These are phyloP conservation scores for Ephestia elutella DNA, from an alignment of 1,140 invertebrate genomes.

Conservation along the genomic window DNA sequence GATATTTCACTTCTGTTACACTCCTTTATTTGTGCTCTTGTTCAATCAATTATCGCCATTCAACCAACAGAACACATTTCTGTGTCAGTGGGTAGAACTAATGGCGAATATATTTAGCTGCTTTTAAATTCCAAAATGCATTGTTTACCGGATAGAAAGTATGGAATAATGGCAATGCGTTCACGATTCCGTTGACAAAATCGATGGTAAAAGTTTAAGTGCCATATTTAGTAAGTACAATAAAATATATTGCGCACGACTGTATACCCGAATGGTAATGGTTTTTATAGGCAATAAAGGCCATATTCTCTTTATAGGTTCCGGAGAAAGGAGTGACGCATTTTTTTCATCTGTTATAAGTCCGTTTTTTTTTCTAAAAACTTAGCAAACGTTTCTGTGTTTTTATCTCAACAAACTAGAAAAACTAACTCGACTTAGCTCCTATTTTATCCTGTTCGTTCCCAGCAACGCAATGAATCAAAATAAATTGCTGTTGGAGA, in stretches of 20 bases:
- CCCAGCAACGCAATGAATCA: not conserved
- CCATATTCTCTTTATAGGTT: not conserved
- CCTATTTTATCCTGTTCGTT: not conserved
- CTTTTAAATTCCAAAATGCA: conserved; percentile 8
- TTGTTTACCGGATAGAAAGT: conserved; percentile 8
- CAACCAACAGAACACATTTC: conserved; percentile 24
- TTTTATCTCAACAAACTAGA: not conserved
- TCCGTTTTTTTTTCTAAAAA: not conserved
- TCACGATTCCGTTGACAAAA: not conserved
- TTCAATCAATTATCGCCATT: conserved; percentile 37
- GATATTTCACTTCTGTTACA: not conserved
- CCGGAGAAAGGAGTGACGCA: not conserved
- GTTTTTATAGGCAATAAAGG: not conserved
- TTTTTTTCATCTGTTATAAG: too few relatives aligned
- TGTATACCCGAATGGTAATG: not conserved
- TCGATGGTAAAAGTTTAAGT: conserved; percentile 5
- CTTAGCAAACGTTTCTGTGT: not conserved
- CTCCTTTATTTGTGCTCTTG: conserved; percentile 22
- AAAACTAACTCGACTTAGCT: not conserved
- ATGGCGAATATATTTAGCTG: conserved; percentile 18
- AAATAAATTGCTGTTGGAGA: conserved; percentile 1
- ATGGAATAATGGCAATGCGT: not conserved
- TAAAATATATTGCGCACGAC: conserved; percentile 1
- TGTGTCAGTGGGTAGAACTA: conserved; percentile 35
- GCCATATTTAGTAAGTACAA: not conserved